Conservation (phyloP, 2,113 vertebrate genomes). For the Lonchura striata region DNA sequence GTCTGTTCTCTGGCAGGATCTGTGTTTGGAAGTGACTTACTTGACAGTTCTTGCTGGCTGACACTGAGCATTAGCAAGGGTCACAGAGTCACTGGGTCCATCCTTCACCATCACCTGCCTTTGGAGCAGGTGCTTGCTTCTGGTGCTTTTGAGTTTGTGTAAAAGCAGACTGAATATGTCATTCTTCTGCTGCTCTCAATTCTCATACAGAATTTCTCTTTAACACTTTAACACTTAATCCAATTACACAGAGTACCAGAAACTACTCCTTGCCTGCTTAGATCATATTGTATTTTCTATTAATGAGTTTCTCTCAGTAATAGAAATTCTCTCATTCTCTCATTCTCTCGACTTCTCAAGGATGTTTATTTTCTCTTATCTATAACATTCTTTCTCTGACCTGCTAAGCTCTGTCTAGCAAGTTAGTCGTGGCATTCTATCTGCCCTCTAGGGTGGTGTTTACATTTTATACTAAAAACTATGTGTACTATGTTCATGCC, state of each 20-base stretch:
- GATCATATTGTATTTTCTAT: slow-evolving; percentile 6
- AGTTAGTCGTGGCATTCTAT: too few species aligned
- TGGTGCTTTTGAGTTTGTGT: background rate
- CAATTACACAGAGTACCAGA: background rate
- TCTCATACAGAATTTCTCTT: slow-evolving; percentile 27
- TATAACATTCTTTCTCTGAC: too few species aligned
- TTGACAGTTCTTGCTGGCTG: background rate
- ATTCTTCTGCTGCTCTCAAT: background rate
- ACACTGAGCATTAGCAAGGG: background rate
- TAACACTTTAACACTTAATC: slow-evolving; percentile 25
- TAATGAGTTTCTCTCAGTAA: background rate
- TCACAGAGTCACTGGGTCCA: background rate
- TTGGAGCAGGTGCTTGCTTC: background rate
- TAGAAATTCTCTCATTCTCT: too few species aligned
- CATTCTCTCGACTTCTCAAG: too few species aligned
- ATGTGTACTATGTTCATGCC: too few species aligned
- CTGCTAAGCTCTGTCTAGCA: too few species aligned
- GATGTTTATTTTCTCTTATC: too few species aligned
- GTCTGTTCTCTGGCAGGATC: background rate
- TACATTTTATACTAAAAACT: too few species aligned
- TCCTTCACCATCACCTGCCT: background rate
- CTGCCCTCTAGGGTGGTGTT: too few species aligned
- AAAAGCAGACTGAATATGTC: background rate
- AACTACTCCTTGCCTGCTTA: background rate
- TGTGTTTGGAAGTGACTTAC: background rate